A percentile compares a stretch with the other conserved stretches of the same genome.
These are phyloP conservation scores for Phymorhynchus buccinoides DNA, from an alignment of 1,140 invertebrate species.

Conservation along the genomic window DNA sequence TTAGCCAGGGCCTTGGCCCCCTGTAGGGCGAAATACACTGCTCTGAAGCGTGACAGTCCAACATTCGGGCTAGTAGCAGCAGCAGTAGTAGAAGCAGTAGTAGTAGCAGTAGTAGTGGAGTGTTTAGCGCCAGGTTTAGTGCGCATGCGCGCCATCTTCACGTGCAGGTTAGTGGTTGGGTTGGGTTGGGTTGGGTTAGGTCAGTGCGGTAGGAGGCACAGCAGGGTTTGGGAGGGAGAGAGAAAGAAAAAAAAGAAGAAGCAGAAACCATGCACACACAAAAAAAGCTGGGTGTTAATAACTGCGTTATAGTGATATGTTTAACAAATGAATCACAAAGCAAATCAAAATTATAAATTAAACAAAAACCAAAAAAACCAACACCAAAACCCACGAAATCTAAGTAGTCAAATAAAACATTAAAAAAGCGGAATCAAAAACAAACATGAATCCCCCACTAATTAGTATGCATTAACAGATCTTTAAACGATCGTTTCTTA, in stretches of 20 bases:
- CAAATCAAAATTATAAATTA: no score
- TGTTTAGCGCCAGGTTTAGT: not conserved
- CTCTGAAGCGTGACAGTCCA: slow-evolving; percentile 23
- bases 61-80: not conserved
- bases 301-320: no score
- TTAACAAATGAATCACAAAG: no score
- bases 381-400: no score
- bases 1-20: slow-evolving; percentile 34
- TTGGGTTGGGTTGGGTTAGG: not conserved
- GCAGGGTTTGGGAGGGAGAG: not conserved
- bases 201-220: not conserved
- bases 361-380: no score
- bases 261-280: not conserved
- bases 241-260: not conserved
- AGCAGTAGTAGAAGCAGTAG: not conserved
- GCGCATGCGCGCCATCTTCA: not conserved
- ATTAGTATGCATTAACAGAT: no score
- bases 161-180: not conserved
- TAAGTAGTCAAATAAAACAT: no score
- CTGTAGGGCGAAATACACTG: slow-evolving; percentile 40
- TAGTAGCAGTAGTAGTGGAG: not conserved
- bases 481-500: no score
- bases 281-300: not conserved
- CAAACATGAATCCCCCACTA: no score
- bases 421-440: no score